Evolutionary conservation across 2,113 vertebrate genomes (phyloP).

Genomic region (Embiotoca jacksoni): DNA sequence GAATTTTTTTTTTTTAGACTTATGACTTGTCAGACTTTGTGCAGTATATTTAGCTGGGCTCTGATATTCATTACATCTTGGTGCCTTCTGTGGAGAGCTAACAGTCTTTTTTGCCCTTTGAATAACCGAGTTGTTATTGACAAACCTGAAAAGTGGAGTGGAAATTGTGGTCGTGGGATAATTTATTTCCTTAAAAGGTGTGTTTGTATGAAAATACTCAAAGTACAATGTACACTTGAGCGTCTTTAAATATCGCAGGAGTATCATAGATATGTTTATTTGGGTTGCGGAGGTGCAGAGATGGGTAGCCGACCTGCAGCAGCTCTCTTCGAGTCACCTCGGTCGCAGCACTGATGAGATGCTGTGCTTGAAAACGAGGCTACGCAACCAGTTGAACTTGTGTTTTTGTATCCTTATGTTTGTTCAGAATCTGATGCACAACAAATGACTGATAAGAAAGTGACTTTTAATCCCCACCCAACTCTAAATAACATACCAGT

Average conservation of each 20-base stretch:
- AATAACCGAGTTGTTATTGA: neutral
- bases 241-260: too few relatives aligned
- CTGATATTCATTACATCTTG: too few relatives aligned
- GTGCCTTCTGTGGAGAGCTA: too few relatives aligned
- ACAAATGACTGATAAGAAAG: constrained; percentile 11
- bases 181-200: too few relatives aligned
- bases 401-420: neutral
- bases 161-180: neutral
- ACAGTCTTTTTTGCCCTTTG: neutral
- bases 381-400: neutral
- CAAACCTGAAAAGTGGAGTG: neutral
- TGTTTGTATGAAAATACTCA: too few relatives aligned
- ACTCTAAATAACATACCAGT: neutral
- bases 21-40: too few relatives aligned
- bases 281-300: too few relatives aligned
- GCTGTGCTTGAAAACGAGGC: neutral
- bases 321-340: neutral
- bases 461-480: neutral
- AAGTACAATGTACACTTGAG: too few relatives aligned
- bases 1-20: too few relatives aligned
- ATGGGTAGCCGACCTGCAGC: too few relatives aligned
- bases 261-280: too few relatives aligned
- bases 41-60: too few relatives aligned
- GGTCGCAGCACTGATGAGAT: neutral
- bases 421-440: neutral